phyloP scores from a whole-genome alignment of 2,888 invertebrate species.

The Cephus rjabovi region DNA sequence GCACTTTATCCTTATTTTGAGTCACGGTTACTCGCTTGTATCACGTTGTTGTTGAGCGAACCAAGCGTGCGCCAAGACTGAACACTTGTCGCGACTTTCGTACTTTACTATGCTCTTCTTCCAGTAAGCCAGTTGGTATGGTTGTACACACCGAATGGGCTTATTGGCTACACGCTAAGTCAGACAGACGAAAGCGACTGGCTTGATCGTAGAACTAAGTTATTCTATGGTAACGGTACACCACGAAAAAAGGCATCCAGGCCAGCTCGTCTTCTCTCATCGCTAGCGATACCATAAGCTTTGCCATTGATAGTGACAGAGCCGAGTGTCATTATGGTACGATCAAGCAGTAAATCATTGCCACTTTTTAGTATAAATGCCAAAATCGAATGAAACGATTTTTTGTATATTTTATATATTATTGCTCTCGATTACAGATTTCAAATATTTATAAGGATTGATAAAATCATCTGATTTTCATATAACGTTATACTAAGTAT shows the following conservation, averaged over 20 bases:
- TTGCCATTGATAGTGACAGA: conserved; percentile 21
- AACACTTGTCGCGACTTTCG: not conserved
- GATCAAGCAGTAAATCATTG: not conserved
- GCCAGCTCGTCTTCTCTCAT: conserved; percentile 37
- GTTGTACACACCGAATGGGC: not conserved
- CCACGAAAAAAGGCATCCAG: conserved; percentile 58
- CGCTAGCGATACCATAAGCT: conserved; percentile 22
- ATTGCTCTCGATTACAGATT: too few relatives aligned
- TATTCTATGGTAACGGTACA: conserved; percentile 55
- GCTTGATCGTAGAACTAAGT: conserved; percentile 40
- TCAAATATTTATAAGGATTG: not conserved
- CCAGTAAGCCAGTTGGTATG: not conserved
- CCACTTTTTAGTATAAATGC: conserved; percentile 4
- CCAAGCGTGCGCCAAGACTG: not conserved
- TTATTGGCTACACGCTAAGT: conserved; percentile 12
- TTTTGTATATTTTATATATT: not conserved
- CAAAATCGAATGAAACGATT: not conserved
- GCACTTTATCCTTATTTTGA: not conserved
- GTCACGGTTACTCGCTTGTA: not conserved
- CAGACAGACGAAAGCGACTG: conserved; percentile 29
- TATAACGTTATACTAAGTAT: not conserved
- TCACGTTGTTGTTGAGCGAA: not conserved
- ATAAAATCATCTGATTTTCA: not conserved
- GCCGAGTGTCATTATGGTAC: conserved; percentile 5
- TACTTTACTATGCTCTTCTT: not conserved